Evolutionary conservation across 2,113 vertebrate genomes (phyloP), one percentile per base, ranked within the genome.

Genomic region (Buteo buteo): DNA sequence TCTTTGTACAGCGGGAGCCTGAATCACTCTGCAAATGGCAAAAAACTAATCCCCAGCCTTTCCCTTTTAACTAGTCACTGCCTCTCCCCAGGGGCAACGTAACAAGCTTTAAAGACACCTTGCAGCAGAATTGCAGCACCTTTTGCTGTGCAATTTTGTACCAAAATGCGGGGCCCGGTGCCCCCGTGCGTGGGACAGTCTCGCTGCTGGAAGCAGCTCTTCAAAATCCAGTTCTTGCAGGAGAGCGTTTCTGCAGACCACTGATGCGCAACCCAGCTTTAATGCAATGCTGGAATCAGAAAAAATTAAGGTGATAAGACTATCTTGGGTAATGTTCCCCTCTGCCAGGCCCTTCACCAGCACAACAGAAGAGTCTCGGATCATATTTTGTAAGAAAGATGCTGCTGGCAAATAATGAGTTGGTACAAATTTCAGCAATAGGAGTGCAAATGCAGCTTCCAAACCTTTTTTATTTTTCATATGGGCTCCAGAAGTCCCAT

Each of bases 1-100:
- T 94, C 32, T 97, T 96, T 90, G 79, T 96, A 94, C 84, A 94
- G 91, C 61, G 15, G 90, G 96, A 97, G 84, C 86, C 89, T 95
- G 94, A 83, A 93, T 94, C 66, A 34, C 93, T 97, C 78, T 11
- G 97, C 85, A 96, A 96, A 97, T 65, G 81, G 91, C 81, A 91
- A 93, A 96, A 96, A 95, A 32, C 26, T 57, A 81, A 92, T 74
- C 32, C 93, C 34, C 64, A 73, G 50, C 54, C 54, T 92, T 86
- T 44, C 62, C 64, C 62, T 78, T 52, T 88, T 69, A 87, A 58
- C 69, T 65, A 55, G 70, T 93, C 94, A 9, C 38, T 72, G 36
- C 78, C 34, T 77, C 28, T 79, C 62, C 44, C 15, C 44, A 10
- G 64, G 67, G 54, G 3, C 26, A 50, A 25, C 1, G 0, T 34